Conservation (phyloP, 2,888 invertebrate species). For the Harpagoxenus sublaevis region DNA sequence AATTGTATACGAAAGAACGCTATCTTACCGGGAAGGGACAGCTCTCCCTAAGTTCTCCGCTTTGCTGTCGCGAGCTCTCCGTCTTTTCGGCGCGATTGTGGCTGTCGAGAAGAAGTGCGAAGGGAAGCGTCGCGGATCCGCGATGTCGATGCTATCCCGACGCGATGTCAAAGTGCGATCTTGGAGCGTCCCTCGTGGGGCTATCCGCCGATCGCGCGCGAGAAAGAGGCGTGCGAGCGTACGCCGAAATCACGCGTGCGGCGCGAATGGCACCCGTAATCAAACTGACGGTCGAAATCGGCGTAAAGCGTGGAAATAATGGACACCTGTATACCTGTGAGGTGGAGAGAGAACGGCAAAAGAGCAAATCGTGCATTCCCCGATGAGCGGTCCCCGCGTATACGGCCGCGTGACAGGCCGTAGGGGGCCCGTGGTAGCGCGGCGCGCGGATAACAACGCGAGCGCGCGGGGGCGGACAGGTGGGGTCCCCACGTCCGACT, state of each 20-base stretch:
- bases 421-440: conserved; percentile 67
- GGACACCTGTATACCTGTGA: conserved; percentile 62
- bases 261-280: conserved; percentile 84
- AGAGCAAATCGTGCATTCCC: conserved; percentile 68
- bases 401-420: conserved; percentile 48
- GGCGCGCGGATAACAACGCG: conserved; percentile 56
- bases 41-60: background rate
- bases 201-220: conserved; percentile 22
- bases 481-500: conserved; percentile 75
- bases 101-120: background rate
- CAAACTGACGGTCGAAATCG: conserved; percentile 84
- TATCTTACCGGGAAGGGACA: conserved; percentile 18
- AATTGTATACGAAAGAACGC: background rate
- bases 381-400: conserved; percentile 65
- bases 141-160: background rate
- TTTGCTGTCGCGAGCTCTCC: background rate
- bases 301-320: conserved; percentile 81
- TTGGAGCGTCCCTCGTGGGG: background rate
- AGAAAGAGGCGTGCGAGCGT: conserved; percentile 27
- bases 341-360: conserved; percentile 23
- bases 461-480: conserved; percentile 59
- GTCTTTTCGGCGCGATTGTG: background rate
- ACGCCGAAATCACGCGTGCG: conserved; percentile 65
- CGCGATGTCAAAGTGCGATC: background rate
- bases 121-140: background rate